These are phyloP conservation scores for Pyrocephalus nanus DNA, from an alignment of 2,797 vertebrate species.

Conservation along the genomic window DNA sequence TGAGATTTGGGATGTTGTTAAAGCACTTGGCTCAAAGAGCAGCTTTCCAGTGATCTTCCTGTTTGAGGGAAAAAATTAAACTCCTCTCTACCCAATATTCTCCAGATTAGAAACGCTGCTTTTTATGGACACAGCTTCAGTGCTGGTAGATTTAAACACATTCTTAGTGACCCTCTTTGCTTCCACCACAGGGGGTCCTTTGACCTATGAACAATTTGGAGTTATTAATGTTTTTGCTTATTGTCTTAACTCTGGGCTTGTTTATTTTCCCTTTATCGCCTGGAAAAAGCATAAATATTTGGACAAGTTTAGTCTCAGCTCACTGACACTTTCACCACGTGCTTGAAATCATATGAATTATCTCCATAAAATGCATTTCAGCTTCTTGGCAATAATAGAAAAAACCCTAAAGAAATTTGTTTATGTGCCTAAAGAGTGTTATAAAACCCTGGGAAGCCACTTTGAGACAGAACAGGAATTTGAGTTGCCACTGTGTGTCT, in stretches of 20 bases:
- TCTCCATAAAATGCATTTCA: slow-evolving; percentile 35
- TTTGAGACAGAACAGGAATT: slow-evolving; percentile 31
- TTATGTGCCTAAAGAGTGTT: slow-evolving; percentile 42
- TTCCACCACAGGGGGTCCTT: background rate
- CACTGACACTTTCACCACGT: background rate
- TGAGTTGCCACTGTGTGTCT: slow-evolving; percentile 44
- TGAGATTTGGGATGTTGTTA: background rate
- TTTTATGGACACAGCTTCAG: background rate
- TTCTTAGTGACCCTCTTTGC: background rate
- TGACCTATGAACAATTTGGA: background rate
- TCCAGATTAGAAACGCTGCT: background rate
- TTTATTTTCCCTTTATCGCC: background rate
- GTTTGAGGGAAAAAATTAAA: background rate
- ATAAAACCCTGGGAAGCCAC: slow-evolving; percentile 40
- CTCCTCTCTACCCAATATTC: background rate
- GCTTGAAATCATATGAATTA: slow-evolving; percentile 12
- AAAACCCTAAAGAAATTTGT: slow-evolving; percentile 17
- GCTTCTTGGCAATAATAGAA: background rate
- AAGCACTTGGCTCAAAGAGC: background rate
- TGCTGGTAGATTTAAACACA: background rate
- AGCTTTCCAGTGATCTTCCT: background rate
- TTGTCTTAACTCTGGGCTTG: background rate
- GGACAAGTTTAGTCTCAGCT: background rate
- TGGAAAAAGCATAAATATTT: slow-evolving; percentile 8
- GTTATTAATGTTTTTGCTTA: background rate